Percentiles rank a stretch among this genome's conserved stretches.
phyloP scores from a whole-genome alignment of 2,797 vertebrate species.

The Tragopan temminckii region DNA sequence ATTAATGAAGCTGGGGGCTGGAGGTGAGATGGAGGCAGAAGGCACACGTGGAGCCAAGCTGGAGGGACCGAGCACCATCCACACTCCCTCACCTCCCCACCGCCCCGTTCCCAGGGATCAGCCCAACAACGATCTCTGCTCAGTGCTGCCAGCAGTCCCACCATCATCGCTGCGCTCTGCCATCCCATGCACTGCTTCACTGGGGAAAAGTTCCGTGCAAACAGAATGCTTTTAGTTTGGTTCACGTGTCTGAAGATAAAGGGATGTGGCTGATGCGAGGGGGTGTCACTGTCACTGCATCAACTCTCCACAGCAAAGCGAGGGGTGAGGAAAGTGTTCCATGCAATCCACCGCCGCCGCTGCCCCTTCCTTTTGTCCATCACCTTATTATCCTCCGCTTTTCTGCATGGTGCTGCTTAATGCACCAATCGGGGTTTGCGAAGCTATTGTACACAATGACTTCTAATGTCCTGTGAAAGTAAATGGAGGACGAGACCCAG shows the following conservation, averaged over 20 bases:
- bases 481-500: slow-evolving; percentile 14
- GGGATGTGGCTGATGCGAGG: background rate
- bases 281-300: background rate
- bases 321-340: background rate
- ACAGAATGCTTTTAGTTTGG: background rate
- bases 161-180: background rate
- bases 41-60: background rate
- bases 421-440: background rate
- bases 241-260: background rate
- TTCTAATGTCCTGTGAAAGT: background rate
- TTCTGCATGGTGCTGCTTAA: background rate
- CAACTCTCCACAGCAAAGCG: background rate
- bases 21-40: background rate
- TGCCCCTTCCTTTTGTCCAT: background rate
- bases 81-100: background rate
- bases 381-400: background rate
- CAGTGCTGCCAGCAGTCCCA: background rate
- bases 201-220: background rate
- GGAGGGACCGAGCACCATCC: background rate
- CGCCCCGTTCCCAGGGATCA: background rate
- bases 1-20: slow-evolving; percentile 52
- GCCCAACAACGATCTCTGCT: background rate
- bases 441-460: background rate
- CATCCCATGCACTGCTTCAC: background rate
- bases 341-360: rapidly evolving